Conservation (phyloP, 1,140 invertebrate genomes). For the Rhysida immarginata region DNA sequence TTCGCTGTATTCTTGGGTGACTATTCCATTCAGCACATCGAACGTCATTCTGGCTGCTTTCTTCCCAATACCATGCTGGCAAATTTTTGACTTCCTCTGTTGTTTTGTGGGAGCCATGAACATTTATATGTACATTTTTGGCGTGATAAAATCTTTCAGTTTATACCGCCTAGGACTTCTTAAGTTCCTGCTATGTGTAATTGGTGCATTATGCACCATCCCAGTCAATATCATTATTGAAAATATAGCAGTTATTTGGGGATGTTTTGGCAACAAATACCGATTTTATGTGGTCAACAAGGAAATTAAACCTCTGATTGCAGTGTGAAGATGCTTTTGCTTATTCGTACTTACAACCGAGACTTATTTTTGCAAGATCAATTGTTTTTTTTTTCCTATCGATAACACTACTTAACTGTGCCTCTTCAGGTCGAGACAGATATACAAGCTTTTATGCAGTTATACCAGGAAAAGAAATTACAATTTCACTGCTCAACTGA, state of each 20-base stretch:
- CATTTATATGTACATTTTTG: slow-evolving; percentile 92
- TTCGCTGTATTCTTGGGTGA: slow-evolving; percentile 90
- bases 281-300: slow-evolving; percentile 93
- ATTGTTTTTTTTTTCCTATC: no score
- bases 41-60: slow-evolving; percentile 68
- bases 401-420: no score
- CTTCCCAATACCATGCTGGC: slow-evolving; percentile 55
- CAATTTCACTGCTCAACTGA: no score
- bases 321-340: no score
- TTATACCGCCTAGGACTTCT: slow-evolving; percentile 65
- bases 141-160: slow-evolving; percentile 86
- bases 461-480: no score
- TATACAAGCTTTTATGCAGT: no score
- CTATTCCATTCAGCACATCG: slow-evolving; percentile 77
- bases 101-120: slow-evolving; percentile 79
- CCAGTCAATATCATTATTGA: slow-evolving; percentile 85
- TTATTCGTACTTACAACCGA: no score
- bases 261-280: slow-evolving; percentile 76
- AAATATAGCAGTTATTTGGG: slow-evolving; percentile 86
- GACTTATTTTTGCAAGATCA: no score
- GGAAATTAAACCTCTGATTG: slow-evolving; percentile 39
- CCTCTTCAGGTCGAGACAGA: no score
- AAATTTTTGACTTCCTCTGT: slow-evolving; percentile 62
- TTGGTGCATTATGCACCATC: slow-evolving; percentile 71
- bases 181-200: slow-evolving; percentile 61